A percentile compares a stretch with the other conserved stretches of the same genome.
These are phyloP conservation scores for Bugula neritina DNA, from an alignment of 2,888 invertebrate genomes.

Conservation along the genomic window DNA sequence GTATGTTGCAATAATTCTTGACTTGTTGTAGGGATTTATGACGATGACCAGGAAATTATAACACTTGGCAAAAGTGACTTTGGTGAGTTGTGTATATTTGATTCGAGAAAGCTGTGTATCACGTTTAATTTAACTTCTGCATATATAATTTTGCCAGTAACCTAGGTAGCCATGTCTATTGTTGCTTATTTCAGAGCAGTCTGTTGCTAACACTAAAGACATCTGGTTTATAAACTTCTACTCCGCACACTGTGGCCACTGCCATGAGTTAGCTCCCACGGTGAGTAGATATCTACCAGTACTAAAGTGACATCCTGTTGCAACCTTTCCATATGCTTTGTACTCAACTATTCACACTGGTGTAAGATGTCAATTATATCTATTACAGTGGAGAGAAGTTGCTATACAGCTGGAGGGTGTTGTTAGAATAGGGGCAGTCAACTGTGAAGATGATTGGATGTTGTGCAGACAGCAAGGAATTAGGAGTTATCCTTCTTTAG, in stretches of 20 bases:
- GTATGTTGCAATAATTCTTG: conserved; percentile 2
- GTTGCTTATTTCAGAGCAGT: conserved; percentile 55
- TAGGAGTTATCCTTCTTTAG: conserved; percentile 68
- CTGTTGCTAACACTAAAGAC: conserved; percentile 61
- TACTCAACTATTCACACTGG: background rate
- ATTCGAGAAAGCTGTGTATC: too few relatives aligned
- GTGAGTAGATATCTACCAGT: conserved; percentile 41
- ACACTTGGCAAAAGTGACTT: conserved; percentile 70
- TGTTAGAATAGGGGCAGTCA: conserved; percentile 74
- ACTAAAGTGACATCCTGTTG: background rate
- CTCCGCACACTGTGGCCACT: conserved; percentile 78
- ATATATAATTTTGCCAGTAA: too few relatives aligned
- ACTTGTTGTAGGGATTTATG: conserved; percentile 63
- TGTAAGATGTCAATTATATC: background rate
- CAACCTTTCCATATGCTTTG: background rate
- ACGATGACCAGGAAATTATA: conserved; percentile 74
- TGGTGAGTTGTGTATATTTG: conserved; percentile 64
- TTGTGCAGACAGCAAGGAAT: conserved; percentile 70
- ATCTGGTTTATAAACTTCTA: conserved; percentile 83
- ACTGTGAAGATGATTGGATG: conserved; percentile 77
- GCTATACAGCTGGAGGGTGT: conserved; percentile 73
- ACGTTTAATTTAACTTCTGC: too few relatives aligned
- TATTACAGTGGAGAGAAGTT: conserved; percentile 66
- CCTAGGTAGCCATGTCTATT: too few relatives aligned
- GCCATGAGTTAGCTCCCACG: conserved; percentile 72